Base-by-base conservation (phyloP, 2,888 invertebrate genomes). In the Catocala sponsa region DNA sequence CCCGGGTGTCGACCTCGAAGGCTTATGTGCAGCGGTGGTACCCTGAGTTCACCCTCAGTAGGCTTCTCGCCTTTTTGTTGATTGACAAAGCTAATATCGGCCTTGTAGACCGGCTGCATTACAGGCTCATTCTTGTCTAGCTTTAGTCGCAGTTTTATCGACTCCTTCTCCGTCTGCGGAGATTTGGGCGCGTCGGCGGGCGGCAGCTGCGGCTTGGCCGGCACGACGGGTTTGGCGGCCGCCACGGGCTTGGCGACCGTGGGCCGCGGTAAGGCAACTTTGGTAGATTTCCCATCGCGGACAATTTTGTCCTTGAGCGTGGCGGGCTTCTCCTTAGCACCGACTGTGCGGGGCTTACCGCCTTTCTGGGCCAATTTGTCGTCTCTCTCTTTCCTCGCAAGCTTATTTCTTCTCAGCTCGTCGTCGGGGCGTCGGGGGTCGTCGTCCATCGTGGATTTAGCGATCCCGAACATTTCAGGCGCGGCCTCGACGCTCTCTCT, bases 1-100 rank as follows among this genome's bases (percentile, higher is more conserved):
- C 97, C 97, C 0, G 97, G 97, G 86, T 98, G 98, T 61, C 98
- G 95, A 0, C 98, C 98, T 64, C 98, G 95, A 47, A 98, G 91
- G 61, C 98, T 98, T 79, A 98, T 98, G 86, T 98, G 98, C 65
- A 98, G 92, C 0, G 98, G 98, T 7, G 98, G 98, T 51, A 98
- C 98, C 59, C 98, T 95, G 6, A 97, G 96, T 79, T 98, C 98
- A 1, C 88, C 86, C 67, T 97, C 97, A 0, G 90, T 89, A 6
- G 92, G 85, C 65, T 92, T 89, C 51, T 95, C 95, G 41, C 91
- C 92, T 68, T 92, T 90, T n/a, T 93, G 95, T 59, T 92, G 91
- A 71, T 95, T 95, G 25, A 97, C 96, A 85, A 97, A 97, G 71
- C 97, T 97, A 35, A 97, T 96, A 81, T 97, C 97, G 32, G 97